Evolutionary conservation across 2,113 vertebrate species (phyloP), one percentile per base, ranked within the genome.

Genomic region (Petromus typicus): DNA sequence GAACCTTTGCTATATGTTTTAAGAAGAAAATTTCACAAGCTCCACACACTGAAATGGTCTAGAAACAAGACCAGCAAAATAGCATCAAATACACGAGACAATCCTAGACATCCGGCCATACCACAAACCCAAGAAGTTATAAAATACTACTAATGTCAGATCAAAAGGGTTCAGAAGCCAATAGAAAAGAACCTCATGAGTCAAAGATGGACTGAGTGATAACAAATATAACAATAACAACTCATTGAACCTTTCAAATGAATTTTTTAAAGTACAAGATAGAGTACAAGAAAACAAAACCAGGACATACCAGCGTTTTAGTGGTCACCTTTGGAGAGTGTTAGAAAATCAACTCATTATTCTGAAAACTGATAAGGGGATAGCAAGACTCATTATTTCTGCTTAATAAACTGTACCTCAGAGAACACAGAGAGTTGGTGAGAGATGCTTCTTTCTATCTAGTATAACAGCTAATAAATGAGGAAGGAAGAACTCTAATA

Each of bases 291-390:
- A 93, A 61, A 57, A 2, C 34, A 13, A 54, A 87, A n/a, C 0
- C 20, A 56, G 54, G 51, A 37, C 69, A 32, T 73, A 30, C 1
- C 9, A 10, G 34, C 30, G 89, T 2, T 2, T 93, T 66, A 37
- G 18, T 45, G 59, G 10, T 76, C 25, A 63, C 5, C 16, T 79
- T 59, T 34, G 56, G 3, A 79, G 45, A 79, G 13, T 63, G 17
- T 59, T 54, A 83, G 75, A 37, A 20, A 64, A 82, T 51, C 67
- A 16, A 78, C 40, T 75, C 2, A 17, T 56, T 88, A 51, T 87
- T 91, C 48, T 80, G 76, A 79, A 92, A 96, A 73, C 3, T n/a
- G 30, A 56, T 30, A 86, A 69, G n/a, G n/a, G 5, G 51, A 90
- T 63, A 82, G 59, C 30, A 45, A 11, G 40, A 51, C n/a, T 27